Conservation (phyloP, 1,140 invertebrate genomes). For the Megalopta genalis region DNA sequence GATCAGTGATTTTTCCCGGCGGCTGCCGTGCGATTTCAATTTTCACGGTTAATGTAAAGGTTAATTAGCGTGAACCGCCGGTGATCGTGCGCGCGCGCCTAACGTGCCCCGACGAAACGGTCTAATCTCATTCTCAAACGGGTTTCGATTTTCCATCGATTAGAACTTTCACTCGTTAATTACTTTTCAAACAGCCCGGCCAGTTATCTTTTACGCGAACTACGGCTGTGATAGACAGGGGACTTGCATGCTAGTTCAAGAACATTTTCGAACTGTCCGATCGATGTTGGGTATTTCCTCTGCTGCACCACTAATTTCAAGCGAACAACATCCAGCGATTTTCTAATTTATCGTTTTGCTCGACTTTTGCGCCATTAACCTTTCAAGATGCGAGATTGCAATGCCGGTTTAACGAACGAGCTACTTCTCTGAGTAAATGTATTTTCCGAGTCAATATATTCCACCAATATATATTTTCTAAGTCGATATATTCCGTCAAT, state of each 20-base stretch:
- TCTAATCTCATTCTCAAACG: not conserved
- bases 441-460: too few relatives aligned
- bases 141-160: not conserved
- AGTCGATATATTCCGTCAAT: too few relatives aligned
- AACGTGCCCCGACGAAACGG: not conserved
- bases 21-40: not conserved
- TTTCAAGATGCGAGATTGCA: too few relatives aligned
- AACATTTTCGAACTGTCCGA: not conserved
- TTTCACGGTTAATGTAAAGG: constrained; percentile 16
- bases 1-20: not conserved
- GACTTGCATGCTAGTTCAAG: not conserved
- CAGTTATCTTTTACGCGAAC: not conserved
- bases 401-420: too few relatives aligned
- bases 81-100: not conserved
- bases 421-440: too few relatives aligned
- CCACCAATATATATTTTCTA: too few relatives aligned
- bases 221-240: not conserved
- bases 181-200: not conserved
- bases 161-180: constrained; percentile 18
- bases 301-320: not conserved
- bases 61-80: not conserved
- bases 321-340: too few relatives aligned
- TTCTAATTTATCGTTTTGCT: too few relatives aligned
- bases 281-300: not conserved
- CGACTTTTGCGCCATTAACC: too few relatives aligned